Conservation (phyloP, 2,797 vertebrate genomes). For the Discoglossus pictus region DNA sequence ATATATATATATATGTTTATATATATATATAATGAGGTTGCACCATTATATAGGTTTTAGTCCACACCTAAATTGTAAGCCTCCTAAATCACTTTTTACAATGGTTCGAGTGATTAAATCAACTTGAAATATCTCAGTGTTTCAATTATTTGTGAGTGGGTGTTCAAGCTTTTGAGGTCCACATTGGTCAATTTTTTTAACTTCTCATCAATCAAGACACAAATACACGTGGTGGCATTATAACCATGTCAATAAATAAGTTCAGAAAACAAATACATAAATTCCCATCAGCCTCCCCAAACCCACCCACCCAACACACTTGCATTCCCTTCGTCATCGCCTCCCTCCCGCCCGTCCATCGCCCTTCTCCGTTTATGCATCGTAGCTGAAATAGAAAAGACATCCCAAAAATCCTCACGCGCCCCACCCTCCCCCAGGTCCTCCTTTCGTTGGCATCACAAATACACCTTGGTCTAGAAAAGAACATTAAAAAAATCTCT, state of each 20-base stretch:
- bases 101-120: too few species aligned
- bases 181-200: neutral
- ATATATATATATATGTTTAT: too few species aligned
- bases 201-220: slow-evolving; percentile 44
- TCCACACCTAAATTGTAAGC: too few species aligned
- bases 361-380: slow-evolving; percentile 32
- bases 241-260: slow-evolving; percentile 49
- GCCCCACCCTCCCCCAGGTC: slow-evolving; percentile 13
- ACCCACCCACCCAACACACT: slow-evolving; percentile 18
- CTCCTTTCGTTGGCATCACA: slow-evolving; percentile 31
- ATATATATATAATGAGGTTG: too few species aligned
- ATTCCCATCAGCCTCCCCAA: slow-evolving; percentile 28
- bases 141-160: neutral
- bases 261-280: slow-evolving; percentile 49
- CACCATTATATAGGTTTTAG: too few species aligned
- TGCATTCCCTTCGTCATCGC: slow-evolving; percentile 26
- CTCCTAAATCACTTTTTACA: too few species aligned
- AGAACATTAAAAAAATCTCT: slow-evolving; percentile 32
- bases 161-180: neutral
- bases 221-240: slow-evolving; percentile 46
- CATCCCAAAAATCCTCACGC: slow-evolving; percentile 36
- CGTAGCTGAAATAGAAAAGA: slow-evolving; percentile 40
- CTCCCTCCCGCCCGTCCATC: slow-evolving; percentile 27
- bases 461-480: slow-evolving; percentile 42
- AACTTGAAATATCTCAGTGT: neutral